phyloP scores from a whole-genome alignment of 1,140 invertebrate genomes.

The Heliconius nattereri region DNA sequence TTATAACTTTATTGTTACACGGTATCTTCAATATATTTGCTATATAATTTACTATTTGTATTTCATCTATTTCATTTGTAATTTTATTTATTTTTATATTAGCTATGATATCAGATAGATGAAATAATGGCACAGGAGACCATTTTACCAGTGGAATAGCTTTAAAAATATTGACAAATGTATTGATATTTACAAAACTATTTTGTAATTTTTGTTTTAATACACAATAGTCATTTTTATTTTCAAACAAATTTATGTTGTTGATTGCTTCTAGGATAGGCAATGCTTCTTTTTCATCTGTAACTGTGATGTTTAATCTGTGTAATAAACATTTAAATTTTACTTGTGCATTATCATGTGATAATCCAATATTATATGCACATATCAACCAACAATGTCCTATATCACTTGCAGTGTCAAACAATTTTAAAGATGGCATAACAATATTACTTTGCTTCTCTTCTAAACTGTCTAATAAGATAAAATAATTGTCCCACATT shows the following conservation, averaged over 20 bases:
- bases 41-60: constrained; percentile 37
- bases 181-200: constrained; percentile 42
- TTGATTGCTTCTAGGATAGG: constrained; percentile 60
- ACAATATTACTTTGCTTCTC: constrained; percentile 75
- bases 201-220: constrained; percentile 48
- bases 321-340: constrained; percentile 60
- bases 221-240: constrained; percentile 41
- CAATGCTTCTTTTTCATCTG: constrained; percentile 48
- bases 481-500: constrained; percentile 68
- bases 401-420: constrained; percentile 52
- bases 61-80: constrained; percentile 22
- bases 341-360: constrained; percentile 68
- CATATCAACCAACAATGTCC: constrained; percentile 62
- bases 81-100: constrained; percentile 34
- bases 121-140: constrained; percentile 67
- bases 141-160: constrained; percentile 58
- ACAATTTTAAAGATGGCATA: constrained; percentile 64
- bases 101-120: constrained; percentile 53
- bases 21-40: constrained; percentile 59
- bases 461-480: constrained; percentile 69
- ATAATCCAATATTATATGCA: constrained; percentile 64
- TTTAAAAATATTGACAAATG: constrained; percentile 51
- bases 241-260: constrained; percentile 64
- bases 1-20: constrained; percentile 64
- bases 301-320: constrained; percentile 50